Percentiles rank a stretch among this genome's conserved stretches.
These are phyloP conservation scores for Aythya baeri DNA, from an alignment of 2,113 vertebrate genomes.

Conservation along the genomic window DNA sequence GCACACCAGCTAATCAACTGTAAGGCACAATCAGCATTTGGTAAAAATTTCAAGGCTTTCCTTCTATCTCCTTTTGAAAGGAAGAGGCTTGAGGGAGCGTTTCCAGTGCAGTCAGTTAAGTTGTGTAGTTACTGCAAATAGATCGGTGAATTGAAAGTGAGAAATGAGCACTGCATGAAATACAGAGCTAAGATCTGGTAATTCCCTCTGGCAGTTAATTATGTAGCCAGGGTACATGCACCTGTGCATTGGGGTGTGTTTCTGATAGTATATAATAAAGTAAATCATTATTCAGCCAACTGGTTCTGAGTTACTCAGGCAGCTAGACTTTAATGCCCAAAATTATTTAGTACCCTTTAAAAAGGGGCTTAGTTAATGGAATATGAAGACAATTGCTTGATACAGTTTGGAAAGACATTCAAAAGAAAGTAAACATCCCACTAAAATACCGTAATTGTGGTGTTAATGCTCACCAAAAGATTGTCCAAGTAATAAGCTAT, in stretches of 20 bases:
- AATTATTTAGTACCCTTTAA: neutral
- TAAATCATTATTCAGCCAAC: neutral
- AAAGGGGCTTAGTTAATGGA: neutral
- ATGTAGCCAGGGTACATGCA: neutral
- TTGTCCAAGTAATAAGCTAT: neutral
- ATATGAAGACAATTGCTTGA: neutral
- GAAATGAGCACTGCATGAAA: neutral
- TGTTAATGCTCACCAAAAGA: neutral
- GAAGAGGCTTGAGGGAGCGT: neutral
- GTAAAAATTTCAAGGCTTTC: constrained; percentile 24
- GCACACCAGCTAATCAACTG: constrained; percentile 17
- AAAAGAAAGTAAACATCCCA: neutral
- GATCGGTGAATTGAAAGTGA: neutral
- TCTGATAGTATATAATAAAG: neutral
- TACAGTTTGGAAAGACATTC: neutral
- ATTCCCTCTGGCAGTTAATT: neutral
- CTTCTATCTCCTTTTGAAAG: constrained; percentile 29
- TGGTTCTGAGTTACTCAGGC: neutral
- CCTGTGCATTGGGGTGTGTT: neutral
- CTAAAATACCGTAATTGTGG: neutral
- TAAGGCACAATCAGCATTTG: neutral
- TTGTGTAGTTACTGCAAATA: neutral
- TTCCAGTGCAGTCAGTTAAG: neutral
- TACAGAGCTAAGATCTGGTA: too few relatives aligned
- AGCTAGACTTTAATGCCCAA: neutral